phyloP scores from a whole-genome alignment of 2,113 vertebrate species.

The Pituophis catenifer region DNA sequence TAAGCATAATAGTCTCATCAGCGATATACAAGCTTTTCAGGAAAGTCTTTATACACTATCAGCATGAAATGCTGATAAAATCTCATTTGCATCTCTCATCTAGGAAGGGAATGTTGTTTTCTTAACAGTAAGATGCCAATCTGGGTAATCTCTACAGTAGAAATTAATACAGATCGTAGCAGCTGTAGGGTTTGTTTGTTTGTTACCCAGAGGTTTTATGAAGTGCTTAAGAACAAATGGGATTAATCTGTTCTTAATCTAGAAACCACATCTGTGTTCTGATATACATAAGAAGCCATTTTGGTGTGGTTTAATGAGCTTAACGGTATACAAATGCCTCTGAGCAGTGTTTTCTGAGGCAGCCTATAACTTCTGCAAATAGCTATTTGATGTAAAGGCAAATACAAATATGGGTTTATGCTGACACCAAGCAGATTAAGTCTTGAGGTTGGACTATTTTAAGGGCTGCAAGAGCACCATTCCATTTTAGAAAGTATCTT shows the following conservation, averaged over 20 bases:
- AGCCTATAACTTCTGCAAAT: neutral
- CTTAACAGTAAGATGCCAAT: conserved; percentile 2
- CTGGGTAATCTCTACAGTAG: neutral
- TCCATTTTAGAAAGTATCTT: neutral
- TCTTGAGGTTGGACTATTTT: neutral
- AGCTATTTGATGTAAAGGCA: neutral
- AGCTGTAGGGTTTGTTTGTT: neutral
- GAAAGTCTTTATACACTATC: neutral
- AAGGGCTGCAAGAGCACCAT: neutral
- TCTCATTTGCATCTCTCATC: conserved; percentile 11
- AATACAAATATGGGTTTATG: neutral
- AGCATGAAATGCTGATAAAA: neutral
- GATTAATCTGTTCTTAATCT: conserved; percentile 34
- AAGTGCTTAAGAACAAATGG: neutral
- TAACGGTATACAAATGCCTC: conserved; percentile 5
- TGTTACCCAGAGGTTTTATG: conserved; percentile 12
- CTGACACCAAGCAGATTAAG: neutral
- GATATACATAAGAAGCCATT: conserved; percentile 22
- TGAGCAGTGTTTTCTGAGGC: neutral
- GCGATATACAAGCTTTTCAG: neutral
- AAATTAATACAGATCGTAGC: conserved; percentile 20
- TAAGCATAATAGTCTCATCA: conserved; percentile 3
- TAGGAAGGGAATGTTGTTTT: conserved; percentile 7
- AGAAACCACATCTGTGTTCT: conserved; percentile 28
- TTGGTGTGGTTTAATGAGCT: conserved; percentile 6